A percentile compares a stretch with the other conserved stretches of the same genome.
Evolutionary conservation across 2,113 vertebrate species (phyloP).

Genomic region (Micronycteris hirsuta): DNA sequence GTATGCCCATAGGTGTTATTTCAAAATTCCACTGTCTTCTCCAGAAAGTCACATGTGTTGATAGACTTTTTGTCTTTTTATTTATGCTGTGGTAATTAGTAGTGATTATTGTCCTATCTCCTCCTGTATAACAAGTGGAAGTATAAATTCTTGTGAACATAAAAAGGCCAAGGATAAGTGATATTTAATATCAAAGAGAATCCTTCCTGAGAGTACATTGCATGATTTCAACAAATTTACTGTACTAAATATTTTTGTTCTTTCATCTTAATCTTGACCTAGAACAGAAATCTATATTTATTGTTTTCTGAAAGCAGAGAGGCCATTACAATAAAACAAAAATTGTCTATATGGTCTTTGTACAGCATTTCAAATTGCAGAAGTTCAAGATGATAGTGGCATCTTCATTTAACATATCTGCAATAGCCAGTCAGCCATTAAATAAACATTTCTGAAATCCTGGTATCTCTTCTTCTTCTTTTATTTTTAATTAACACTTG

Average conservation of each 20-base stretch:
- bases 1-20: neutral
- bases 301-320: slow-evolving; percentile 15
- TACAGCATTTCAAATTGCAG: neutral
- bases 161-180: neutral
- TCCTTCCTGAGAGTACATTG: neutral
- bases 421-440: slow-evolving; percentile 56
- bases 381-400: neutral
- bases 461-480: slow-evolving; percentile 49
- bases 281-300: neutral
- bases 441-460: slow-evolving; percentile 74
- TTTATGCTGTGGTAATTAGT: neutral
- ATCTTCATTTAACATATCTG: slow-evolving; percentile 46
- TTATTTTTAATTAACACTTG: slow-evolving; percentile 82
- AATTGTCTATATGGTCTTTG: slow-evolving; percentile 17
- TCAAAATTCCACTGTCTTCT: neutral
- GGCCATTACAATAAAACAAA: neutral
- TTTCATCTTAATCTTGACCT: slow-evolving; percentile 35
- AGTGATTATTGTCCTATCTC: neutral
- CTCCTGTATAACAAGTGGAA: neutral
- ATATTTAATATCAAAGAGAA: neutral
- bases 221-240: neutral
- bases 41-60: neutral
- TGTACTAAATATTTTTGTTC: neutral
- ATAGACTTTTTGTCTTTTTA: neutral
- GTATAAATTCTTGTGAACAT: neutral